These are phyloP conservation scores for Dromas ardeola DNA, from an alignment of 2,113 vertebrate species.

Conservation along the genomic window DNA sequence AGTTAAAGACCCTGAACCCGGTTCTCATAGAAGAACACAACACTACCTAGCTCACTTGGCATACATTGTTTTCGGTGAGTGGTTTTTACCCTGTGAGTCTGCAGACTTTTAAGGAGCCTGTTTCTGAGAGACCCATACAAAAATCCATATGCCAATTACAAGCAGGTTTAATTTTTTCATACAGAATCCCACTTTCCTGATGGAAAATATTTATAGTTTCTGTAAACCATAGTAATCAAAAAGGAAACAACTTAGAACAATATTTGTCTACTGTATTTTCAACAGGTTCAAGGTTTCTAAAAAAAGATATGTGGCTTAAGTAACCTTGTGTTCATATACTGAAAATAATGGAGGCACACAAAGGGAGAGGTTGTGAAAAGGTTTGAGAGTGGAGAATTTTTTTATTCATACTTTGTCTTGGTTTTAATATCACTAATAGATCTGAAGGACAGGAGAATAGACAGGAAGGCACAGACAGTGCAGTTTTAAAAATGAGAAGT, in stretches of 20 bases:
- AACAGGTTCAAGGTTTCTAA: neutral
- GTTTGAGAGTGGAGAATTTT: neutral
- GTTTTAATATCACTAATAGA: neutral
- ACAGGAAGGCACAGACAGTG: neutral
- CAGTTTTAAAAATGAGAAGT: neutral
- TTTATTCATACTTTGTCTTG: neutral
- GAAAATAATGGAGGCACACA: neutral
- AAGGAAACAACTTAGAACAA: neutral
- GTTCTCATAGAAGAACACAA: neutral
- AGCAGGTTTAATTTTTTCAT: neutral
- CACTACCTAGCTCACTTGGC: neutral
- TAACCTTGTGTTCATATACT: neutral
- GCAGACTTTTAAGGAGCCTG: neutral
- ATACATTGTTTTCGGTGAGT: neutral
- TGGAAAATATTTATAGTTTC: neutral
- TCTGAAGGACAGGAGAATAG: neutral
- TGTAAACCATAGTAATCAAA: neutral
- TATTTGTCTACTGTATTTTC: neutral
- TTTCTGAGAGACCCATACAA: neutral
- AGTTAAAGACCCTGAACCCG: neutral
- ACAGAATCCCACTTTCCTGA: neutral
- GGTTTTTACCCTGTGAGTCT: neutral
- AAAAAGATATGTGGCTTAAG: neutral
- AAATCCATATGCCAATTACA: neutral
- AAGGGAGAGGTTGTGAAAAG: neutral